Evolutionary conservation across 2,113 vertebrate species (phyloP), one percentile per base, ranked within the genome.

Genomic region (Myrmecophaga tridactyla): DNA sequence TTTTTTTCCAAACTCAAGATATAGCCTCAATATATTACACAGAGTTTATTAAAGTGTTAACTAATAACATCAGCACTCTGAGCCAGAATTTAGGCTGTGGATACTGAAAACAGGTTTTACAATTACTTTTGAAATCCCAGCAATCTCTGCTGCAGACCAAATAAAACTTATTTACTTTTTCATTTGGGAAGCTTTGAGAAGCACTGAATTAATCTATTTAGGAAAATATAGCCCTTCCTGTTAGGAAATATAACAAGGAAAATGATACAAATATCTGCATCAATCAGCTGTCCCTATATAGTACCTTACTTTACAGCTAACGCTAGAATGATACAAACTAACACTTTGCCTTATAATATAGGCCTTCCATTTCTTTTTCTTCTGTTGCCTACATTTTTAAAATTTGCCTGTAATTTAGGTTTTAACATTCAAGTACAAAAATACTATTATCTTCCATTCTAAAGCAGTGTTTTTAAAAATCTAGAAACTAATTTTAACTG

Each of bases 161-260:
- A 88, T 41, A 82, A 9, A 69, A 60, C 90, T 36, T 72, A 75
- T 53, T 62, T 93, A 56, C 31, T 36, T 89, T 75, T 93, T 94
- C 51, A 86, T 65, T 51, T 65, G 23, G 43, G n/a, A 94, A 94
- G 7, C 3, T 23, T 60, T 92, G 14, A 91, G 17, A 93, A 95
- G n/a, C 48, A 94, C 39, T 82, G 11, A 75, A 94, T 41, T 82
- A 92, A 86, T 43, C 43, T 76, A 78, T 65, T 46, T 34, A 87
- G 58, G 69, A 63, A 95, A 96, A 76, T 23, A 58, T 0, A 85
- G 29, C 34, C 15, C 41, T 77, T 84, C 73, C 41, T 93, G 93
- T 94, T 46, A 92, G 11, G 60, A 93, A 94, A 20, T 13, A 18
- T 51, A 96, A 82, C 20, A 92, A n/a, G 92, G 27, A 95, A 95